These are phyloP conservation scores for Notamacropus eugenii DNA, from an alignment of 2,797 vertebrate species.

Conservation along the genomic window DNA sequence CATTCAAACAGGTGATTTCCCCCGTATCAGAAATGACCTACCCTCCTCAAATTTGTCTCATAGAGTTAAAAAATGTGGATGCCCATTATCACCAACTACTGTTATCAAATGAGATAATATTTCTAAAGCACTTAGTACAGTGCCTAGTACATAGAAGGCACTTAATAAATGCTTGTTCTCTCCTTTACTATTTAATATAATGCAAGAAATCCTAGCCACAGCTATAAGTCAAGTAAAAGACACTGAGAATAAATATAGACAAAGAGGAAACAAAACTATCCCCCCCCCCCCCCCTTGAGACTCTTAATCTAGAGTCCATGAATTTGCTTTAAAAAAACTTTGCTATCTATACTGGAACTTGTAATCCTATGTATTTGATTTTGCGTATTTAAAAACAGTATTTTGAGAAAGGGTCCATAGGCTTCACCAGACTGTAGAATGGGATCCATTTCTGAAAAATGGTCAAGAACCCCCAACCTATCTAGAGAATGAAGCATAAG, in stretches of 20 bases:
- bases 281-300: accelerated
- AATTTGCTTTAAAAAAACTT: background rate
- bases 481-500: background rate
- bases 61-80: background rate
- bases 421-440: background rate
- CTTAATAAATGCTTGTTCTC: background rate
- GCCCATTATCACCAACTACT: background rate
- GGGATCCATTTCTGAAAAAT: background rate
- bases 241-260: background rate
- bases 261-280: background rate
- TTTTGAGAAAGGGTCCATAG: background rate
- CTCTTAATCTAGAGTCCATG: background rate
- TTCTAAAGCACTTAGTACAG: background rate
- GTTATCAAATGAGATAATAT: background rate
- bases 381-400: background rate
- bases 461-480: background rate
- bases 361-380: background rate
- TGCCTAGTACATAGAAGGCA: background rate
- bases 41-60: background rate
- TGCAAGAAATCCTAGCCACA: background rate
- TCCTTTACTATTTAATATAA: background rate
- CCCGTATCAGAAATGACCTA: background rate
- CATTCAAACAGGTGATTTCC: background rate
- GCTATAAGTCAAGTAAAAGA: background rate
- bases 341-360: background rate